Percentiles rank a stretch among this genome's conserved stretches.
phyloP scores from a whole-genome alignment of 1,140 invertebrate species.

The Octopus bimaculoides region DNA sequence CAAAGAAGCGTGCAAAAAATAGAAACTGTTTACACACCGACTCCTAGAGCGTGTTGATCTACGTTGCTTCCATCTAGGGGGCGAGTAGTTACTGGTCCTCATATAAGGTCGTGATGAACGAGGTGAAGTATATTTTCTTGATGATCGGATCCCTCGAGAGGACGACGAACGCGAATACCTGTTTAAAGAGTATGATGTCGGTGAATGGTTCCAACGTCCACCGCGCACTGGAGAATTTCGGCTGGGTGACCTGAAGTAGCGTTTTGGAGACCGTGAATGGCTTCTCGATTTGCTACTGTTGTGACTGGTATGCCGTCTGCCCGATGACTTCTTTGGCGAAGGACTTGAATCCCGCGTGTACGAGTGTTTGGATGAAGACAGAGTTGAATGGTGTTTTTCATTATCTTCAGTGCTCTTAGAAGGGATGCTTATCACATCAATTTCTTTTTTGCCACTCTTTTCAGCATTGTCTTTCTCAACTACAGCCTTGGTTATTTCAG shows the following conservation, averaged over 20 bases:
- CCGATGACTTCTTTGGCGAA: background rate
- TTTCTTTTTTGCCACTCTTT: no score
- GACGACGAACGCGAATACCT: background rate
- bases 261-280: background rate
- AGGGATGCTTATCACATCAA: no score
- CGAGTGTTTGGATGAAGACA: background rate
- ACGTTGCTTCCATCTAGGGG: background rate
- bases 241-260: background rate
- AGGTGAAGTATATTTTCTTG: background rate
- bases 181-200: background rate
- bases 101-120: background rate
- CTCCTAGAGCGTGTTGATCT: background rate
- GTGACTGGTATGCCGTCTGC: background rate
- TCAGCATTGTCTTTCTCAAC: no score
- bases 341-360: background rate
- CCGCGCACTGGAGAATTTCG: background rate
- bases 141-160: background rate
- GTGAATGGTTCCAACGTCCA: background rate
- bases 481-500: no score
- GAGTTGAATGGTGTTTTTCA: no score
- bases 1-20: no score
- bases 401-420: no score
- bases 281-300: background rate
- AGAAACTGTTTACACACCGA: background rate
- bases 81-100: background rate